Evolutionary conservation across 2,113 vertebrate species (phyloP).

Genomic region (Plecturocebus donacophilus): DNA sequence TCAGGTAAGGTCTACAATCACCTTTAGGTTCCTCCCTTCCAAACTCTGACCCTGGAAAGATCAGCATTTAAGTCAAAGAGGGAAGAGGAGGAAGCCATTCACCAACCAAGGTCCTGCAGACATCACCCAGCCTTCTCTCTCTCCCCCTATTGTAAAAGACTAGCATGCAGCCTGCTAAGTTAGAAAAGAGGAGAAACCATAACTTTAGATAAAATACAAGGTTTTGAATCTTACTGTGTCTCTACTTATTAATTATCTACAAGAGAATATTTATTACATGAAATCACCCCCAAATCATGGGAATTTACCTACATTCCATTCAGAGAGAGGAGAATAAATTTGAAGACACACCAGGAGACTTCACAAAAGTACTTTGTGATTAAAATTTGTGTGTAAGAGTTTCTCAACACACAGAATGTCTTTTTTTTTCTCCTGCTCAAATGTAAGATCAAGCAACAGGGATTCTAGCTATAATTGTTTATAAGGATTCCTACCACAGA

Average conservation of each 20-base stretch:
- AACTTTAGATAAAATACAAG: background rate
- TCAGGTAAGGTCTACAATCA: background rate
- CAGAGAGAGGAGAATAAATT: background rate
- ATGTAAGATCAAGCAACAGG: background rate
- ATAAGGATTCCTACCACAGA: background rate
- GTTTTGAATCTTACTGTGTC: background rate
- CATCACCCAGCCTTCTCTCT: background rate
- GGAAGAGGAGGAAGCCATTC: background rate
- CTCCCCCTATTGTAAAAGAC: background rate
- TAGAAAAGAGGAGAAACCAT: background rate
- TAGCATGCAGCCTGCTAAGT: background rate
- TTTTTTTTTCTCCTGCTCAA: background rate
- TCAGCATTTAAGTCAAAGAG: background rate
- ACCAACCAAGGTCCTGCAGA: background rate
- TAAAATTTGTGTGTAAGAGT: background rate
- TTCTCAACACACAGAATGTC: background rate
- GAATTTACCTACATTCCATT: background rate
- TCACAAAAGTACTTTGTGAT: background rate
- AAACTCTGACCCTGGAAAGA: background rate
- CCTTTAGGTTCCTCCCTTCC: background rate
- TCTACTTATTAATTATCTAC: background rate
- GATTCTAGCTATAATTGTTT: background rate
- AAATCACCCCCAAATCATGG: background rate
- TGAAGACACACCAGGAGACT: background rate
- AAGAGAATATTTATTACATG: background rate